These are phyloP conservation scores for Hofmannophila pseudospretella DNA, from an alignment of 2,888 invertebrate species.

Conservation along the genomic window DNA sequence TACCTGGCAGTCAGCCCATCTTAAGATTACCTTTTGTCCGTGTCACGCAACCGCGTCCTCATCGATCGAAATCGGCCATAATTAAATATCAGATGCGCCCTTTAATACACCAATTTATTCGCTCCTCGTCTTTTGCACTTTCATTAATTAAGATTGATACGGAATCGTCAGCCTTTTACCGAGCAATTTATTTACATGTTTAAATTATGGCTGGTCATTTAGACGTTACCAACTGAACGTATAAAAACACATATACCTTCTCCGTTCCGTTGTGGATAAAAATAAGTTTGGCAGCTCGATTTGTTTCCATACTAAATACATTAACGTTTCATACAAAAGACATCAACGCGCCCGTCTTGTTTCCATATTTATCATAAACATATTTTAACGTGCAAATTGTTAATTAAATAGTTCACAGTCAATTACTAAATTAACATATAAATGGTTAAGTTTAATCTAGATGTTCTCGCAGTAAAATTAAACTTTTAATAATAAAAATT, in stretches of 20 bases:
- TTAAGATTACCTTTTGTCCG: slow-evolving; percentile 47
- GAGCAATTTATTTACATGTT: slow-evolving; percentile 35
- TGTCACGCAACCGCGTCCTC: slow-evolving; percentile 60
- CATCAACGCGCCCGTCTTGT: slow-evolving; percentile 10
- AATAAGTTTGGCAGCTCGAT: too few species aligned
- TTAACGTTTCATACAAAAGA: slow-evolving; percentile 15
- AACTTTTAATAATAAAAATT: slow-evolving; percentile 10
- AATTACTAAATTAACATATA: slow-evolving; percentile 13
- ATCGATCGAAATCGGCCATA: slow-evolving; percentile 65
- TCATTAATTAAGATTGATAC: slow-evolving; percentile 73
- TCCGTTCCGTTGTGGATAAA: too few species aligned
- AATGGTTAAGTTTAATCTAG: slow-evolving; percentile 9
- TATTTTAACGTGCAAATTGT: not conserved
- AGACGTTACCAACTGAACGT: too few species aligned
- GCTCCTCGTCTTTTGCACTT: slow-evolving; percentile 41
- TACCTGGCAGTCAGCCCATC: slow-evolving; percentile 34
- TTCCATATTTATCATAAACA: not conserved
- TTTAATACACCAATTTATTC: slow-evolving; percentile 71
- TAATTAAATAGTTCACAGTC: slow-evolving; percentile 10
- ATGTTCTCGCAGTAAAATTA: slow-evolving; percentile 11
- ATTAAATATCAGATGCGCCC: slow-evolving; percentile 70
- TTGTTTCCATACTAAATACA: too few species aligned
- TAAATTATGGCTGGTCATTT: slow-evolving; percentile 30
- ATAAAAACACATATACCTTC: too few species aligned
- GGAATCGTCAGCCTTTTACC: slow-evolving; percentile 45